Base-by-base conservation (phyloP, 2,888 invertebrate genomes). In the Eustalomyia histrio region DNA sequence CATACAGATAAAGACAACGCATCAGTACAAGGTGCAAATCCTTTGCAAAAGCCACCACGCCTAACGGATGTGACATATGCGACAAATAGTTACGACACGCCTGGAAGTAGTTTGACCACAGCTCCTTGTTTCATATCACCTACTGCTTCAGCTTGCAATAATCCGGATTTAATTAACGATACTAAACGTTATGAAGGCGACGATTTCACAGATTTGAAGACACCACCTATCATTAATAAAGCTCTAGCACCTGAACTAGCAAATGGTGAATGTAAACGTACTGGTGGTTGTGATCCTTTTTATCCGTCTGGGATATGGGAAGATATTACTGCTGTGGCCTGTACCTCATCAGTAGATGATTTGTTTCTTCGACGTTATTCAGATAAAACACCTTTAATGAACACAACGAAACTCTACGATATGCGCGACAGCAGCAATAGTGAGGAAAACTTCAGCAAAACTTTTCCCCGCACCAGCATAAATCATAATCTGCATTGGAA, bases 151-250 rank as follows among this genome's bases (percentile, higher is more conserved):
- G 93, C 94, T 83, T 93, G 93, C 85, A 96, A 96, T 86, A 96
- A 96, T 89, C 96, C 96, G 2, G 96, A 96, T 90, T 92, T 97
- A 83, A 96, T 97, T 86, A 95, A 95, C 87, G 96, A 96, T 87
- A 96, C 96, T 5, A 93, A 94, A 88, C 92, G 94, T 61, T 93
- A 93, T 78, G 94, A 93, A 80, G 92, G 92, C 79, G 91, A 91
- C 17, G 92, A 92, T 79, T 89, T 91, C 65, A 87, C 90, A 0
- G 89, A 90, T 50, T 84, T 89, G 2, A 88, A 88, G 52, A 86
- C 89, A 33, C 87, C 90, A 0, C 83, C 87, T 2, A 87, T 87
- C 35, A 79, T 89, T 9, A 92, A 92, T 81, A 92, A 92, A 8
- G 92, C 92, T 55, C 91, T 92, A 2, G 91, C 80, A 21, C 91